These are phyloP conservation scores for Hirtodrosophila cameraria DNA, from an alignment of 2,888 invertebrate species.

Conservation along the genomic window DNA sequence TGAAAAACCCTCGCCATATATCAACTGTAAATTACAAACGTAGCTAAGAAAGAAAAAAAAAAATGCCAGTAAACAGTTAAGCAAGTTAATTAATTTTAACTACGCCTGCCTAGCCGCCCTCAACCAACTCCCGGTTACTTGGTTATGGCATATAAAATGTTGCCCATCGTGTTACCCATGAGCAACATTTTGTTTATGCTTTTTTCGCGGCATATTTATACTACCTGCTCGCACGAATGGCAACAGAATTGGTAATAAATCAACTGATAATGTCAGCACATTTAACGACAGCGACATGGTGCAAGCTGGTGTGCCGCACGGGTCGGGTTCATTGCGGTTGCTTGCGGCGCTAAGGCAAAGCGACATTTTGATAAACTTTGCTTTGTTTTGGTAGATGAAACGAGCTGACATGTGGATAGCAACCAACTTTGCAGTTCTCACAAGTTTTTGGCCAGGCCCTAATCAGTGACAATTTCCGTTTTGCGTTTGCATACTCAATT, in stretches of 20 bases:
- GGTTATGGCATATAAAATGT: slow-evolving; percentile 24
- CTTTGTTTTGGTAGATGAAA: neutral
- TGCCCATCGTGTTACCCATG: slow-evolving; percentile 5
- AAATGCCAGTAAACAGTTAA: slow-evolving; percentile 38
- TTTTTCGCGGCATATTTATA: slow-evolving; percentile 48
- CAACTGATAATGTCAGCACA: slow-evolving; percentile 79
- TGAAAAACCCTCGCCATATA: slow-evolving; percentile 29
- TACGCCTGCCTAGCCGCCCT: slow-evolving; percentile 21
- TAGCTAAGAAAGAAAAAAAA: slow-evolving; percentile 24
- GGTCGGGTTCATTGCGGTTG: slow-evolving; percentile 25
- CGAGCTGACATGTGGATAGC: slow-evolving; percentile 15
- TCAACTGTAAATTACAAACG: slow-evolving; percentile 34
- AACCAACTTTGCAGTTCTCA: slow-evolving; percentile 34
- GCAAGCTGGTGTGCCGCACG: slow-evolving; percentile 16
- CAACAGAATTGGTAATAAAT: slow-evolving; percentile 72
- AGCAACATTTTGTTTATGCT: slow-evolving; percentile 48
- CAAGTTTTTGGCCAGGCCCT: slow-evolving; percentile 36
- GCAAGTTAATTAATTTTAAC: slow-evolving; percentile 76
- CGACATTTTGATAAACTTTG: slow-evolving; percentile 35
- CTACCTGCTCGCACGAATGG: slow-evolving; percentile 43
- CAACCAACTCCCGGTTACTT: neutral
- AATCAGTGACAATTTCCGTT: slow-evolving; percentile 45
- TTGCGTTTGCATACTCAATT: slow-evolving; percentile 46
- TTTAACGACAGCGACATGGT: slow-evolving; percentile 51
- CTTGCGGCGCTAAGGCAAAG: slow-evolving; percentile 8